Base-by-base conservation (phyloP, 2,113 vertebrate genomes). In the Herpetotheres cachinnans region DNA sequence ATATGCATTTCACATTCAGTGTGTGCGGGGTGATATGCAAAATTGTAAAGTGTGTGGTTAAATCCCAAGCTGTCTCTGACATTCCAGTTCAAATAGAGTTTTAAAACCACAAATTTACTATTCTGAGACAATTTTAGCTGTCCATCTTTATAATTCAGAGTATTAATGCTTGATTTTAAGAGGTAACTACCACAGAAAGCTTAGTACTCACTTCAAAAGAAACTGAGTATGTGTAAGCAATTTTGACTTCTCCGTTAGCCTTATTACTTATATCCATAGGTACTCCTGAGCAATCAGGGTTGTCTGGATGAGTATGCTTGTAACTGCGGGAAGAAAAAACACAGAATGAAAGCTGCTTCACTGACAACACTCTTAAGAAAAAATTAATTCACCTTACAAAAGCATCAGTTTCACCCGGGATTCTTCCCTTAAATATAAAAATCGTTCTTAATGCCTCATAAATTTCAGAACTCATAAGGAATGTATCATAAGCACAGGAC, bases 151-250 rank as follows among this genome's bases (percentile, higher is more conserved):
- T 34, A 70, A 83, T 44, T 78, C 34, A 63, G 22, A 56, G n/a
- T 58, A 78, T 34, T 55, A 81, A 49, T 16, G 7, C 25, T 63
- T 18, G 17, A 63, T 74, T 83, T 62, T 54, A 38, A 78, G 36
- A 87, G 2, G 9, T 44, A 46, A 73, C 7, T 62, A 78, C 14
- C 61, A 88, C 13, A 67, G 47, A 89, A 95, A 78, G 14, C 30
- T 76, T 44, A 69, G 70, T 82, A 98, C 98, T 98, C 96, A 99
- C 99, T 50, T 98, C 46, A 97, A 99, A 99, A 78, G 92, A 97
- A 92, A 99, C 97, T 11, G 99, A 99, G 79, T 99, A 99, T 11
- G 99, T 99, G 95, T 99, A 99, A 52, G 97, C 95, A 92, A 99
- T 97, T 84, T 98, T 98, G 66, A 99, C 61, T 80, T 98, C 98